These are phyloP conservation scores for Eupithecia pulchellata DNA, from an alignment of 2,888 invertebrate species.

Conservation along the genomic window DNA sequence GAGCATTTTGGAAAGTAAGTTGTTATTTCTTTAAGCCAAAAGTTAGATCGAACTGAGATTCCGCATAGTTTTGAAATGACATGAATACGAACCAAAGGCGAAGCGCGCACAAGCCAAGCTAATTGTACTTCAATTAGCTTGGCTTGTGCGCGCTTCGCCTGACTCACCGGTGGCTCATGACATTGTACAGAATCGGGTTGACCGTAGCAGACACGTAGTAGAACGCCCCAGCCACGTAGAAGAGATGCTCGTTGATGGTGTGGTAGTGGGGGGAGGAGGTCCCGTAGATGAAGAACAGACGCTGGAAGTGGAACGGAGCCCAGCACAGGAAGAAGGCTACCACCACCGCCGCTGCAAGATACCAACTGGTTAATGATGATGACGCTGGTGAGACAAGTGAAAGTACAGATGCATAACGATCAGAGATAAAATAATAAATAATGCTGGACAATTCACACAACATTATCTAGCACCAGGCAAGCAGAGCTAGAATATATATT, in stretches of 20 bases:
- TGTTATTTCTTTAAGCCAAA: no score
- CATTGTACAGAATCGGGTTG: constrained; percentile 94
- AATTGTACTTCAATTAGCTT: not conserved
- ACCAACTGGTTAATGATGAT: not conserved
- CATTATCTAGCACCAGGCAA: no score
- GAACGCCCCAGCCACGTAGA: constrained; percentile 91
- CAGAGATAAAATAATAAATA: no score
- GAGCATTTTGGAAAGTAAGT: not conserved
- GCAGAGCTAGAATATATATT: no score
- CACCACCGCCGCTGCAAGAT: constrained; percentile 93
- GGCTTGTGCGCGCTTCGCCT: no score
- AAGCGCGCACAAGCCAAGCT: no score
- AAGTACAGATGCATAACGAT: no score
- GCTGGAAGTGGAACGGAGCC: constrained; percentile 98
- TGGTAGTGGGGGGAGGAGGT: constrained; percentile 86
- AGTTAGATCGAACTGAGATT: no score
- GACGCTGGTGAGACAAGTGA: not conserved
- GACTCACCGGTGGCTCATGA: constrained; percentile 87
- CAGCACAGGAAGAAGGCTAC: constrained; percentile 97
- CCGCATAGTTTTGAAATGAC: no score
- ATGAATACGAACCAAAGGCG: no score
- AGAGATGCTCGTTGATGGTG: constrained; percentile 91
- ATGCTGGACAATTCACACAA: no score
- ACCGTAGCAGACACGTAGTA: constrained; percentile 94
- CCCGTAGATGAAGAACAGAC: constrained; percentile 93